Conservation (phyloP, 2,797 vertebrate genomes). For the Schizothorax lantsangensis region DNA sequence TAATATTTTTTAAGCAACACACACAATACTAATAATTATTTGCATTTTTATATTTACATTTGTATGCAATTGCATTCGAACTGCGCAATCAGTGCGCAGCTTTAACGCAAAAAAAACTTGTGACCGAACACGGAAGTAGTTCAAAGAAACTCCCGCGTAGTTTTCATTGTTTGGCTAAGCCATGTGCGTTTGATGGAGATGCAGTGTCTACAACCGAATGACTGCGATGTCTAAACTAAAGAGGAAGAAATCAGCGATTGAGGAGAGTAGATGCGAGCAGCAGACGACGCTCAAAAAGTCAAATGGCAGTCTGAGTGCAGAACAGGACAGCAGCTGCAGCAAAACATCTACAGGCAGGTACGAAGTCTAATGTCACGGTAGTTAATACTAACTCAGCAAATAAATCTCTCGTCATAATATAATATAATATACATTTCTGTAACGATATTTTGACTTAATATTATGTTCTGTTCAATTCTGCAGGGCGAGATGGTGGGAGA, state of each 20-base stretch:
- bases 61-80: not conserved
- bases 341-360: not conserved
- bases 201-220: constrained; percentile 63
- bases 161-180: not conserved
- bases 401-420: not conserved
- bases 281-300: not conserved
- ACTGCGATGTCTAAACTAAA: constrained; percentile 70
- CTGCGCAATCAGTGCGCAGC: constrained; percentile 40
- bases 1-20: not conserved
- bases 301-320: not conserved
- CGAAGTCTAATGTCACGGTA: not conserved
- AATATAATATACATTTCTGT: not conserved
- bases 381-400: not conserved
- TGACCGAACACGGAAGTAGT: constrained; percentile 60
- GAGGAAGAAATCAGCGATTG: constrained; percentile 59
- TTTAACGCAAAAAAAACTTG: constrained; percentile 19
- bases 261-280: constrained; percentile 35
- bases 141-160: constrained; percentile 25
- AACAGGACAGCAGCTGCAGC: not conserved
- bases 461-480: not conserved
- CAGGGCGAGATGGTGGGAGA: constrained; percentile 74
- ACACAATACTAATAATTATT: not conserved
- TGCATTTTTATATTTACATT: not conserved
- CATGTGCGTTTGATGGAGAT: not conserved
- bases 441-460: not conserved